phyloP scores from a whole-genome alignment of 2,888 invertebrate species.

The Megastigmus dorsalis region DNA sequence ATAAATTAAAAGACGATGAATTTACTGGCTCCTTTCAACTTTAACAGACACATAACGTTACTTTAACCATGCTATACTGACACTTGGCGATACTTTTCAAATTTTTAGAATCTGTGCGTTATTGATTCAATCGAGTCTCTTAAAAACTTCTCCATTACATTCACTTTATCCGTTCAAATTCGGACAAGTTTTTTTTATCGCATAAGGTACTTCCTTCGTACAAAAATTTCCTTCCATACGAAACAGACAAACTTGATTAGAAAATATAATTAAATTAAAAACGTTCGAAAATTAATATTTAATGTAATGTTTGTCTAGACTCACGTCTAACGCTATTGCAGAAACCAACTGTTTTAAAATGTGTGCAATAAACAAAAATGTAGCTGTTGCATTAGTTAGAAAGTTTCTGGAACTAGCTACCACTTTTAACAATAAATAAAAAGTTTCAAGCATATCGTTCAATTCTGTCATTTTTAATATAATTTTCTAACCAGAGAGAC shows the following conservation, averaged over 20 bases:
- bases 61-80: constrained; percentile 26
- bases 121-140: background rate
- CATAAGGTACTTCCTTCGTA: background rate
- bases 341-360: no score
- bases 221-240: background rate
- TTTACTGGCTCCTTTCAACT: constrained; percentile 17
- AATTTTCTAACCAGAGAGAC: constrained; percentile 18
- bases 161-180: background rate
- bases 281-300: background rate
- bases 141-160: background rate
- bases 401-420: no score
- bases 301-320: background rate
- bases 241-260: background rate
- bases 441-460: background rate
- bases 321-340: no score
- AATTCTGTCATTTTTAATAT: background rate
- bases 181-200: background rate
- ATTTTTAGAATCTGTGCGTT: constrained; percentile 30
- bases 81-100: constrained; percentile 24
- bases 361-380: no score
- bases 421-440: no score
- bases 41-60: constrained; percentile 20
- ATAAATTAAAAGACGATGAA: constrained; percentile 16
- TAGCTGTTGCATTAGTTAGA: no score
- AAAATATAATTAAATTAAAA: constrained; percentile 10